Conservation (phyloP, 2,888 invertebrate genomes). For the Charanyca ferruginea region DNA sequence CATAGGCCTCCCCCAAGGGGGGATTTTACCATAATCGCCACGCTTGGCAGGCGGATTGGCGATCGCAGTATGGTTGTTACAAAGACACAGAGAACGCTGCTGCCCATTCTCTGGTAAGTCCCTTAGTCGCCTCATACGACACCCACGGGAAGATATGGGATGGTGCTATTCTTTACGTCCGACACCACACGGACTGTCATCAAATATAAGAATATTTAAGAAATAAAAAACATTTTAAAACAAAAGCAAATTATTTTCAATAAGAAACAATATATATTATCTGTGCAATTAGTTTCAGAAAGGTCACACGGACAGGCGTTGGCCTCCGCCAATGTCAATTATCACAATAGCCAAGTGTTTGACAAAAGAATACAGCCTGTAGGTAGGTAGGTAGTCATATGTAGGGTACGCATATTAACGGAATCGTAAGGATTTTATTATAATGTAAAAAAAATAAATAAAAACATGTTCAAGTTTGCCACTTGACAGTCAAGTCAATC, state of each 20-base stretch:
- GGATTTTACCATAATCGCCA: no score
- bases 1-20: no score
- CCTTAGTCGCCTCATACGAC: no score
- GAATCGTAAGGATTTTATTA: neutral
- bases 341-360: slow-evolving; percentile 67
- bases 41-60: no score
- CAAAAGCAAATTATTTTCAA: slow-evolving; percentile 47
- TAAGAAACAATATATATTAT: slow-evolving; percentile 61
- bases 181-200: no score
- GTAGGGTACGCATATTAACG: slow-evolving; percentile 31
- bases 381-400: slow-evolving; percentile 49
- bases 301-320: slow-evolving; percentile 78
- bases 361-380: slow-evolving; percentile 64
- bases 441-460: neutral
- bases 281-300: slow-evolving; percentile 67
- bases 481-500: neutral
- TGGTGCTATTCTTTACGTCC: no score
- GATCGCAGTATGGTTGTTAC: no score
- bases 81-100: no score
- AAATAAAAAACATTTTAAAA: slow-evolving; percentile 51
- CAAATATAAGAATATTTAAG: slow-evolving; percentile 7
- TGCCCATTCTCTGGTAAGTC: no score
- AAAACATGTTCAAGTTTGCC: neutral
- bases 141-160: no score
- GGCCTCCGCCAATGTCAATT: slow-evolving; percentile 82